Percentiles rank a stretch among this genome's conserved stretches.
phyloP scores from a whole-genome alignment of 2,888 invertebrate genomes.

The Platerodrilus igneus region DNA sequence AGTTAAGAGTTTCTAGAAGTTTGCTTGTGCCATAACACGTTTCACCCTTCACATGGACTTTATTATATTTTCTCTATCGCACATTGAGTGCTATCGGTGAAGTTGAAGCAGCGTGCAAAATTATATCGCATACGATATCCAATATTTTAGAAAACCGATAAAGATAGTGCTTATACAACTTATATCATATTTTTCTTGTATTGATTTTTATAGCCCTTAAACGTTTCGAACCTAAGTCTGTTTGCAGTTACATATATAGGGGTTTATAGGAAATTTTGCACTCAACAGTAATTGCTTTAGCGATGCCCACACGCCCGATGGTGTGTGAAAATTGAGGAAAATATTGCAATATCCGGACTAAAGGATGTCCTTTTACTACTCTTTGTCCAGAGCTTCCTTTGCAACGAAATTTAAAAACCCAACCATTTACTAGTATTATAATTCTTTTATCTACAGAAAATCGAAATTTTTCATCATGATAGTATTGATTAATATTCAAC shows the following conservation, averaged over 20 bases:
- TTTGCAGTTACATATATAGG: slow-evolving; percentile 6
- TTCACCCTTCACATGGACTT: slow-evolving; percentile 23
- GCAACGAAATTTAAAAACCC: too few species aligned
- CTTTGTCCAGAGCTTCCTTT: too few species aligned
- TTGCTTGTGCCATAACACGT: slow-evolving; percentile 24
- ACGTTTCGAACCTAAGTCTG: slow-evolving; percentile 4
- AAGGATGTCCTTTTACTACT: slow-evolving; percentile 12
- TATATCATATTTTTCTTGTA: slow-evolving; percentile 20
- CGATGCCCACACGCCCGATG: slow-evolving; percentile 16
- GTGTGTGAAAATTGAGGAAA: slow-evolving; percentile 18
- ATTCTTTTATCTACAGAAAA: too few species aligned
- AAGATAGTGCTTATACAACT: slow-evolving; percentile 19
- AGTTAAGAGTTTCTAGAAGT: slow-evolving; percentile 23
- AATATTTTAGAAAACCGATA: slow-evolving; percentile 18
- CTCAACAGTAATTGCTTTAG: slow-evolving; percentile 20
- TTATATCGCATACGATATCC: slow-evolving; percentile 18
- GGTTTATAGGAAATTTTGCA: slow-evolving; percentile 19
- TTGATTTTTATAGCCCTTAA: slow-evolving; percentile 20
- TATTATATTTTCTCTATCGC: slow-evolving; percentile 25
- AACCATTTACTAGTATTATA: too few species aligned
- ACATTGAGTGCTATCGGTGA: too few species aligned
- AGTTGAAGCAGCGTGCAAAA: slow-evolving; percentile 20
- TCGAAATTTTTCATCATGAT: too few species aligned
- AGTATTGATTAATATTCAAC: too few species aligned
- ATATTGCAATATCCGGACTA: slow-evolving; percentile 22